Percentiles rank a stretch among this genome's conserved stretches.
These are phyloP conservation scores for Euclidia mi DNA, from an alignment of 2,888 invertebrate genomes.

Conservation along the genomic window DNA sequence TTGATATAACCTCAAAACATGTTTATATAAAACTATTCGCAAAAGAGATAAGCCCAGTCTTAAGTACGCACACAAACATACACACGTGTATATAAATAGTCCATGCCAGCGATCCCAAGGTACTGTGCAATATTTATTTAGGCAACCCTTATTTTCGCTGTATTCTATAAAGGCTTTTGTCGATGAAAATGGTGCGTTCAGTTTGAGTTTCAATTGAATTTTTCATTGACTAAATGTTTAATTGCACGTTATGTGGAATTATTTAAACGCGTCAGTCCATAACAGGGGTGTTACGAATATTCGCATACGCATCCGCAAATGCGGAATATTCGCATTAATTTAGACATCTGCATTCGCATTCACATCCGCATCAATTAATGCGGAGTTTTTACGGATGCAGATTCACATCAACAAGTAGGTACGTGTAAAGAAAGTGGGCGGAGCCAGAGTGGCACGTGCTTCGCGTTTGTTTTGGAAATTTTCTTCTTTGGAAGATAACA, in stretches of 20 bases:
- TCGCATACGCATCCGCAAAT: too few relatives aligned
- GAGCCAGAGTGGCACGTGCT: too few relatives aligned
- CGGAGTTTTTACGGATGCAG: too few relatives aligned
- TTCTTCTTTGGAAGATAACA: too few relatives aligned
- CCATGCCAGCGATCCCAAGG: conserved; percentile 28
- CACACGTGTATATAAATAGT: conserved; percentile 27
- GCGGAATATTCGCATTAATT: too few relatives aligned
- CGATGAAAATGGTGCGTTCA: not conserved
- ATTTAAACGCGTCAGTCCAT: too few relatives aligned
- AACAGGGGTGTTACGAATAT: too few relatives aligned
- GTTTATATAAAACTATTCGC: conserved; percentile 21
- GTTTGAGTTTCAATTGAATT: not conserved
- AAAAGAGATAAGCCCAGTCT: conserved; percentile 22
- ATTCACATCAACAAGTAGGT: too few relatives aligned
- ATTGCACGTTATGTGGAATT: not conserved
- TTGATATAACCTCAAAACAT: conserved; percentile 17
- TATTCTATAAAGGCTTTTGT: conserved; percentile 25
- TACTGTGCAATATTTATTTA: conserved; percentile 45
- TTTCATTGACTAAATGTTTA: not conserved
- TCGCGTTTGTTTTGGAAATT: too few relatives aligned
- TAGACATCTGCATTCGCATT: too few relatives aligned
- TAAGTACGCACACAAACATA: conserved; percentile 11
- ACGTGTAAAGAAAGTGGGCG: too few relatives aligned
- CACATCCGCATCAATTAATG: too few relatives aligned
- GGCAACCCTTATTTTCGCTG: conserved; percentile 24